Percentiles rank a stretch among this genome's conserved stretches.
phyloP scores from a whole-genome alignment of 2,113 vertebrate species.

The Tricholaema leucomelas region DNA sequence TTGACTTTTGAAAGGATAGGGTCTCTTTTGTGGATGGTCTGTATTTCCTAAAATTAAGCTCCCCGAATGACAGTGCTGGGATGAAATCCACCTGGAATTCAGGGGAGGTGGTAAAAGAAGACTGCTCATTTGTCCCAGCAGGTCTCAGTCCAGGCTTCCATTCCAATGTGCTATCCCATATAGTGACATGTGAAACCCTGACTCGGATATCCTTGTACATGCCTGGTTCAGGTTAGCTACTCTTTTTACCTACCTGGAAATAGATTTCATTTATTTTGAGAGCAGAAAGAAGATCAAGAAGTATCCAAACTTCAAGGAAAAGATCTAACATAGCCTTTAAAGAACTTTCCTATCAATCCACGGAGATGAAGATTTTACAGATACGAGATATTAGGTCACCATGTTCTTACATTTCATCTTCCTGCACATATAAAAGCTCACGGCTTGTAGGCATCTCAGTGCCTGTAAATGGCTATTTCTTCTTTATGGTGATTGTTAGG shows the following conservation, averaged over 20 bases:
- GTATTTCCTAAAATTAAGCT: neutral
- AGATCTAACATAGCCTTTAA: neutral
- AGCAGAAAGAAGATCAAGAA: neutral
- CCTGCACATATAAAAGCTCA: neutral
- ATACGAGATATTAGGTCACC: neutral
- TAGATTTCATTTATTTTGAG: neutral
- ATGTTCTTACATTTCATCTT: neutral
- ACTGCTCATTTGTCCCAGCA: neutral
- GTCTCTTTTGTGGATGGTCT: neutral
- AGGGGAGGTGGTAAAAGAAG: neutral
- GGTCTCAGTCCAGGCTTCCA: neutral
- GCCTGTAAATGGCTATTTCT: conserved; percentile 14
- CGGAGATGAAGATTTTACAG: neutral
- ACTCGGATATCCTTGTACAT: neutral
- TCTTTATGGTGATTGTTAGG: conserved; percentile 37
- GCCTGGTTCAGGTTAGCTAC: neutral
- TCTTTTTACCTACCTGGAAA: neutral
- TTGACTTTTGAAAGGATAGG: neutral
- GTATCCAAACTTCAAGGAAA: neutral
- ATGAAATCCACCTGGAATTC: rapidly evolving
- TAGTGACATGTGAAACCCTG: rapidly evolving
- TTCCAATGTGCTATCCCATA: neutral
- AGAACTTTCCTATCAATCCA: neutral
- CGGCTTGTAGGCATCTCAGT: neutral
- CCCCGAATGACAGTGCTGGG: rapidly evolving